Percentiles rank a stretch among this genome's conserved stretches.
Conservation (phyloP, 2,113 vertebrate genomes). For the Amblyopsis rosae region DNA sequence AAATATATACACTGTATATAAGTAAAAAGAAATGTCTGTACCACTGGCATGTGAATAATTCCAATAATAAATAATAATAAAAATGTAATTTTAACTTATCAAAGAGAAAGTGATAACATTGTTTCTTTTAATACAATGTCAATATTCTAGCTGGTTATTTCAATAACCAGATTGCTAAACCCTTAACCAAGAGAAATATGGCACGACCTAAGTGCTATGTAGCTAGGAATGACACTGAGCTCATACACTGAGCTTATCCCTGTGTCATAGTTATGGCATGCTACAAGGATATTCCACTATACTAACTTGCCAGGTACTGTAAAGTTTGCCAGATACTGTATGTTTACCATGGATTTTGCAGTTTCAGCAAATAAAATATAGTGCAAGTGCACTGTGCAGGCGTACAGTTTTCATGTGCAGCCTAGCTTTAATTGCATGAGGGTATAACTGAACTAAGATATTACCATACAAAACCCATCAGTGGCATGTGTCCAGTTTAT, state of each 20-base stretch:
- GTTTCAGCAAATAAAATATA: too few species aligned
- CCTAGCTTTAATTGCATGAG: too few species aligned
- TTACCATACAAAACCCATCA: too few species aligned
- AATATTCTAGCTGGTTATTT: constrained; percentile 64
- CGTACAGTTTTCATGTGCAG: too few species aligned
- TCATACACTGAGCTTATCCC: constrained; percentile 66
- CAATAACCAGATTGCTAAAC: constrained; percentile 56
- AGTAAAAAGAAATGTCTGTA: neutral
- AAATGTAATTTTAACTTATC: neutral
- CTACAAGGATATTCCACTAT: constrained; percentile 25
- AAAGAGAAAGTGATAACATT: constrained; percentile 20
- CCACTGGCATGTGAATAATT: neutral
- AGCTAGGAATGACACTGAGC: constrained; percentile 60
- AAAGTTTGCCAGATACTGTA: too few species aligned
- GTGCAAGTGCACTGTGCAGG: too few species aligned
- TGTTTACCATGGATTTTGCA: neutral
- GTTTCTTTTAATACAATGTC: constrained; percentile 29
- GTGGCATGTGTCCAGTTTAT: too few species aligned
- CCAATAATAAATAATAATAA: neutral
- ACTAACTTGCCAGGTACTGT: neutral
- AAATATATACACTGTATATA: too few species aligned
- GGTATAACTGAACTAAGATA: too few species aligned
- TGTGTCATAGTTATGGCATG: constrained; percentile 35
- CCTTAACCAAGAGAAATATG: constrained; percentile 61
- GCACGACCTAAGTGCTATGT: constrained; percentile 4